Percentiles rank a stretch among this genome's conserved stretches.
Evolutionary conservation across 2,888 invertebrate species (phyloP).

Genomic region (Drosophila borealis): DNA sequence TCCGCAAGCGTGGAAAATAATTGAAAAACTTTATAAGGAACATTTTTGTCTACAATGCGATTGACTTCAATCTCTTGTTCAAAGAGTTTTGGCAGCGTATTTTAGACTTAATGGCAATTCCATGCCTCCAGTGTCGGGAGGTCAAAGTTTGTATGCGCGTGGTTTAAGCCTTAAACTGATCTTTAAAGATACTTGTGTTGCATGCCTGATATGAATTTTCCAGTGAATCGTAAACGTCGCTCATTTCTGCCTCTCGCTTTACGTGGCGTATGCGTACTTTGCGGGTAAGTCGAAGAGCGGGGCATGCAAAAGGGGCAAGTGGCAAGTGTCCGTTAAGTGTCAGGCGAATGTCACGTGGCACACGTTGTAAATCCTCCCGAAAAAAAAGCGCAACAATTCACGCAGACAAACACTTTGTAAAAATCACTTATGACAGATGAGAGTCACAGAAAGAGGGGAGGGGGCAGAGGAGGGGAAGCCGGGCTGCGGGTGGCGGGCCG

Average conservation of each 20-base stretch:
- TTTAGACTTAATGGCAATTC: no score
- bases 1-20: background rate
- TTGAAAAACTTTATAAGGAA: background rate
- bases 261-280: constrained; percentile 38
- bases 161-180: no score
- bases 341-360: constrained; percentile 65
- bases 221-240: background rate
- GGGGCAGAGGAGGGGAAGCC: background rate
- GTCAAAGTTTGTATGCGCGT: no score
- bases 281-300: constrained; percentile 7
- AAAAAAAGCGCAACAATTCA: constrained; percentile 63
- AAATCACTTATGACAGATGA: constrained; percentile 70
- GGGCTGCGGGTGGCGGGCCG: background rate
- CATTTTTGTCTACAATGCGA: background rate
- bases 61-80: no score
- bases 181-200: no score
- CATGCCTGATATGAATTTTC: background rate
- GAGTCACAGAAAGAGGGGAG: background rate
- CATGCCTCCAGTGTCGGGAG: no score
- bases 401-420: constrained; percentile 68
- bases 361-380: constrained; percentile 29
- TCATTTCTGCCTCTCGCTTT: background rate
- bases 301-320: constrained; percentile 8
- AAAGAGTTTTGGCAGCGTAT: no score
- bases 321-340: constrained; percentile 69